Percentiles rank a stretch among this genome's conserved stretches.
phyloP scores from a whole-genome alignment of 2,113 vertebrate genomes.

The Poeciliopsis turrubarensis region DNA sequence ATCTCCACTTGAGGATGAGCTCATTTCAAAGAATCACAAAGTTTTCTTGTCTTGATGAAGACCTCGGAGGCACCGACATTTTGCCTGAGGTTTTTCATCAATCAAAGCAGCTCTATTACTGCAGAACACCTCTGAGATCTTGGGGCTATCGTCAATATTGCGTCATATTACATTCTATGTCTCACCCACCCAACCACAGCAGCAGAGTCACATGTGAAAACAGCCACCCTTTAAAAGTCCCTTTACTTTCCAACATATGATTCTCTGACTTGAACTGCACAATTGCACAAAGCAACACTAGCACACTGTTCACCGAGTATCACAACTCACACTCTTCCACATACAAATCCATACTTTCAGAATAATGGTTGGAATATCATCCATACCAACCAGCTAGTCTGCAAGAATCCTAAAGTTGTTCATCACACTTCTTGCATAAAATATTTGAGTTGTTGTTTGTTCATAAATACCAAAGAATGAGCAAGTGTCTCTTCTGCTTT shows the following conservation, averaged over 20 bases:
- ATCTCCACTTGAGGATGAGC: conserved; percentile 55
- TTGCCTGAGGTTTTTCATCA: conserved; percentile 63
- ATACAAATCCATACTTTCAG: conserved; percentile 16
- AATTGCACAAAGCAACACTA: neutral
- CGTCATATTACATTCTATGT: conserved; percentile 54
- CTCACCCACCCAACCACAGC: conserved; percentile 41
- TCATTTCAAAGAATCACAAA: conserved; percentile 57
- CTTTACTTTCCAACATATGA: conserved; percentile 39
- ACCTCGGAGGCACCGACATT: conserved; percentile 57
- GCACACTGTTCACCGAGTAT: neutral
- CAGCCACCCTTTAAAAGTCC: neutral
- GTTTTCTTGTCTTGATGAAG: conserved; percentile 49
- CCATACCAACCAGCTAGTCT: neutral
- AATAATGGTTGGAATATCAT: neutral
- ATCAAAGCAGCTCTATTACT: conserved; percentile 57
- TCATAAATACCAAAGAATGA: neutral
- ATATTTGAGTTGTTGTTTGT: neutral
- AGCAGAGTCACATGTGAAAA: conserved; percentile 27
- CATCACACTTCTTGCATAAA: neutral
- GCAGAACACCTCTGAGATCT: conserved; percentile 45
- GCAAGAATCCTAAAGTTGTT: neutral
- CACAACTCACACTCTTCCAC: neutral
- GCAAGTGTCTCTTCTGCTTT: too few species aligned
- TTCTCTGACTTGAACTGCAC: conserved; percentile 18
- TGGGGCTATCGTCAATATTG: conserved; percentile 51